Percentiles rank a stretch among this genome's conserved stretches.
These are phyloP conservation scores for Desmophyllum pertusum DNA, from an alignment of 92 coral and sea anemone genomes.

Conservation along the genomic window DNA sequence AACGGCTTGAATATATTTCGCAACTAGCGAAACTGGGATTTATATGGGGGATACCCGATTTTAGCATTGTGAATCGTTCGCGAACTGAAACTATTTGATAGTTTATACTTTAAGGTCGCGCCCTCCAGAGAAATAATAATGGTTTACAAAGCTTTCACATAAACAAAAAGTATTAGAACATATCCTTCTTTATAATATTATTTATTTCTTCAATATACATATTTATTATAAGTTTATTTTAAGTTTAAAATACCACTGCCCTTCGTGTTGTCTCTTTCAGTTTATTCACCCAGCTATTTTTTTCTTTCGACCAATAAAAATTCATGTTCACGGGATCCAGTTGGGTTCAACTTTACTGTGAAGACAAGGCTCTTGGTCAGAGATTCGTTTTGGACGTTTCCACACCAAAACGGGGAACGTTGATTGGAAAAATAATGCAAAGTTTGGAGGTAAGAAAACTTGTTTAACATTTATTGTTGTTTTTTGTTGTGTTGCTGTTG, in stretches of 20 bases:
- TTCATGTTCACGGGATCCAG: constrained; percentile 20
- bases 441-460: constrained; percentile 13
- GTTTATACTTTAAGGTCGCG: background rate
- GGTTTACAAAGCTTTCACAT: no score
- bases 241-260: background rate
- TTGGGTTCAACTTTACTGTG: background rate
- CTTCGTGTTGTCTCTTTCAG: constrained; percentile 19
- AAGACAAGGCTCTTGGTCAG: constrained; percentile 13
- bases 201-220: background rate
- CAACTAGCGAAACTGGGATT: background rate
- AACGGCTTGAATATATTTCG: background rate
- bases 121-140: background rate
- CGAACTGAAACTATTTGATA: background rate
- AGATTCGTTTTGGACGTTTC: background rate
- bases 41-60: background rate
- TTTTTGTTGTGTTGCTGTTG: background rate
- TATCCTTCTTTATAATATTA: background rate
- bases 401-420: background rate
- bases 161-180: no score
- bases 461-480: background rate
- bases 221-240: background rate
- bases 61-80: background rate
- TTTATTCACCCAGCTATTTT: constrained; percentile 10
- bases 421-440: constrained; percentile 9
- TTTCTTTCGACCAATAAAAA: constrained; percentile 16